Conservation (phyloP, 2,113 vertebrate genomes). For the Oxygymnocypris stewartii region DNA sequence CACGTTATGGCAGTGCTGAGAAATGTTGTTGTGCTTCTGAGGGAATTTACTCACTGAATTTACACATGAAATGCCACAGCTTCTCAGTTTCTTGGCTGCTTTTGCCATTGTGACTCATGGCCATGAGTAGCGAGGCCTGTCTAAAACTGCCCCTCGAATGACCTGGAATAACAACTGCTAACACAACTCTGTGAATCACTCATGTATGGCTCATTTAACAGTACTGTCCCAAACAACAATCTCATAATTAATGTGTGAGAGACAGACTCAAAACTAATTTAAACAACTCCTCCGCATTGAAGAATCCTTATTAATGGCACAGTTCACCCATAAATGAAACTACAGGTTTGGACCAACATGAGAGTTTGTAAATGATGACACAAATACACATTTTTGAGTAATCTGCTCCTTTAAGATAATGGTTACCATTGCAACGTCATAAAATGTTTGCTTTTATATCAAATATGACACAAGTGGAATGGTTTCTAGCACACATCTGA, state of each 20-base stretch:
- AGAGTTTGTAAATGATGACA: neutral
- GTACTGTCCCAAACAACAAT: slow-evolving; percentile 40
- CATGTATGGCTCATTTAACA: slow-evolving; percentile 49
- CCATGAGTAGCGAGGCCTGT: slow-evolving; percentile 31
- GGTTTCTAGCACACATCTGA: neutral
- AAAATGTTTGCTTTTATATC: neutral
- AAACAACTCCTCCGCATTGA: neutral
- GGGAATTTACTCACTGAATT: neutral
- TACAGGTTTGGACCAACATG: neutral
- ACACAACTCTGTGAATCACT: slow-evolving; percentile 29
- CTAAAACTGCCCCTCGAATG: slow-evolving; percentile 38
- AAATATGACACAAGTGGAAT: slow-evolving; percentile 20
- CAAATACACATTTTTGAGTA: neutral
- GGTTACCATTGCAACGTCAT: neutral
- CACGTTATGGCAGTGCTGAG: neutral
- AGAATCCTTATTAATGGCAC: slow-evolving; percentile 10
- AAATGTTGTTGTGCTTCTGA: neutral
- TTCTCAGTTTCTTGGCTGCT: neutral
- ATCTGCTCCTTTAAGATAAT: neutral
- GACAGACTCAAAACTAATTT: slow-evolving; percentile 17
- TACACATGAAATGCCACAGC: neutral
- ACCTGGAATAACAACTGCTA: slow-evolving; percentile 46
- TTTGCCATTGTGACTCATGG: slow-evolving; percentile 29
- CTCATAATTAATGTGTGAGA: neutral
- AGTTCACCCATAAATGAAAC: neutral